phyloP scores from a whole-genome alignment of 2,797 vertebrate genomes.

The Anguilla obscura region DNA sequence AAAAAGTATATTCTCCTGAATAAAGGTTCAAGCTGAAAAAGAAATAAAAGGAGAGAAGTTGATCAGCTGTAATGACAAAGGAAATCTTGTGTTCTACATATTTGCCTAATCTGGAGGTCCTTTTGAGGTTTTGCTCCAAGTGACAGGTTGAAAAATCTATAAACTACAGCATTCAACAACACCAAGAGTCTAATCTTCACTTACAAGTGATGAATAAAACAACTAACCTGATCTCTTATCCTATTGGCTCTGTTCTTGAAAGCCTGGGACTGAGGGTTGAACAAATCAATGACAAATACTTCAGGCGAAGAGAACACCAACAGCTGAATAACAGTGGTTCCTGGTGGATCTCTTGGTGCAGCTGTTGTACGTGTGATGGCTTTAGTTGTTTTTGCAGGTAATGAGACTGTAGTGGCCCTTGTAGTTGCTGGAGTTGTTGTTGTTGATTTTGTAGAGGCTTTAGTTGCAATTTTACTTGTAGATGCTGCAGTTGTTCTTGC shows the following conservation, averaged over 20 bases:
- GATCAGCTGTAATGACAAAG: not conserved
- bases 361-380: too few relatives aligned
- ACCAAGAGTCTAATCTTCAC: not conserved
- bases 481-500: too few relatives aligned
- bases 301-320: not conserved
- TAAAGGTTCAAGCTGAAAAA: not conserved
- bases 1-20: not conserved
- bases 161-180: not conserved
- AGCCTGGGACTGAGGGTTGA: not conserved
- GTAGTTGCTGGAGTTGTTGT: too few relatives aligned
- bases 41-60: not conserved
- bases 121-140: too few relatives aligned
- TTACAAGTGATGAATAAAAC: not conserved
- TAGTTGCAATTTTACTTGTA: too few relatives aligned
- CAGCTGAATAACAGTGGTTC: not conserved
- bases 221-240: not conserved
- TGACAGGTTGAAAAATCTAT: not conserved
- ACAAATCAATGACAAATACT: not conserved
- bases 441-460: too few relatives aligned
- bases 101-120: not conserved
- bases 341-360: not conserved
- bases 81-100: not conserved
- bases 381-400: too few relatives aligned
- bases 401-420: too few relatives aligned
- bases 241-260: not conserved